A percentile compares a stretch with the other conserved stretches of the same genome.
phyloP scores from a whole-genome alignment of 1,140 invertebrate genomes.

The Drosophila melanica region DNA sequence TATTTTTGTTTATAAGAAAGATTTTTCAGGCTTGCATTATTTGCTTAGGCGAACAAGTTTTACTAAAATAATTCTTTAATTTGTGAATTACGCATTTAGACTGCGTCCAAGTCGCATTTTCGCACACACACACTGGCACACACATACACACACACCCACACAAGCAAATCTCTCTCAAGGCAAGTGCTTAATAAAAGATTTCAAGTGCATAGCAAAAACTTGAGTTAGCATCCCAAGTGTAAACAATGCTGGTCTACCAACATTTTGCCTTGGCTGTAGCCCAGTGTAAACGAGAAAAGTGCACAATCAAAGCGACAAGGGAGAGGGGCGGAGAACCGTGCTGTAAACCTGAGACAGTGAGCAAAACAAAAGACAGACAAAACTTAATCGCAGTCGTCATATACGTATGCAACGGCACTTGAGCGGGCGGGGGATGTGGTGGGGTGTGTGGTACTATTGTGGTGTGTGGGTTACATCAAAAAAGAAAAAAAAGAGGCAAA shows the following conservation, averaged over 20 bases:
- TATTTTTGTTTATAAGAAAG: too few species aligned
- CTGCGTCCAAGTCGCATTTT: background rate
- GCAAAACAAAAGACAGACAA: slow-evolving; percentile 55
- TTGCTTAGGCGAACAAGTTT: slow-evolving; percentile 3
- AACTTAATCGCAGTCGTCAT: slow-evolving; percentile 67
- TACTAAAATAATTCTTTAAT: slow-evolving; percentile 13
- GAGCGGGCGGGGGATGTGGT: background rate
- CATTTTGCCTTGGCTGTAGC: slow-evolving; percentile 55
- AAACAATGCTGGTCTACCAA: slow-evolving; percentile 54
- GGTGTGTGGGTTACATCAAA: background rate
- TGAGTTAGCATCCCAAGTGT: slow-evolving; percentile 54
- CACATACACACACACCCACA: background rate
- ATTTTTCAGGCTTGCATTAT: too few species aligned
- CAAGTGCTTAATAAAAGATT: slow-evolving; percentile 56
- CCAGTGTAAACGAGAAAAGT: slow-evolving; percentile 43
- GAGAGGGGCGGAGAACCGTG: background rate
- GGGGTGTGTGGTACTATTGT: background rate
- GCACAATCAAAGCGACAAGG: slow-evolving; percentile 10
- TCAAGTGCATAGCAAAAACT: slow-evolving; percentile 62
- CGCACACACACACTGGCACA: background rate
- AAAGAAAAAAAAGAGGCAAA: background rate
- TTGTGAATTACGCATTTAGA: background rate
- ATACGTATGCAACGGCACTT: slow-evolving; percentile 55
- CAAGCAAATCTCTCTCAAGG: slow-evolving; percentile 13
- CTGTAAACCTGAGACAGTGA: slow-evolving; percentile 9